Conservation (phyloP, 1,140 invertebrate genomes). For the Bombus haemorrhoidalis region DNA sequence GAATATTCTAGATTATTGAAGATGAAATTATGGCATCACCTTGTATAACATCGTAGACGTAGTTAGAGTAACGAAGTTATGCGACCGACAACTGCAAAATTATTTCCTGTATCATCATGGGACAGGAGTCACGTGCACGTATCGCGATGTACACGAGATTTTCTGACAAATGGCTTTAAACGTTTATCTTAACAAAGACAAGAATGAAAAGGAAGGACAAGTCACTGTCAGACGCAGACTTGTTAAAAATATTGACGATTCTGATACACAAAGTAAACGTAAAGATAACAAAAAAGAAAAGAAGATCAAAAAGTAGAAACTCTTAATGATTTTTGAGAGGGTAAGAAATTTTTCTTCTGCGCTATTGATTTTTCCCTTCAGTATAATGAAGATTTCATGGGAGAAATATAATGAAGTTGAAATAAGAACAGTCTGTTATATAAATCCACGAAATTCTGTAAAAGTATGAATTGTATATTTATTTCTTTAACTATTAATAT, state of each 20-base stretch:
- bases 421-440: not conserved
- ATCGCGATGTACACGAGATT: not conserved
- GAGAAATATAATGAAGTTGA: not conserved
- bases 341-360: not conserved
- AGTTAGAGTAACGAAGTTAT: constrained; percentile 31
- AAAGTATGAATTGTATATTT: too few relatives aligned
- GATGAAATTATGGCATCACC: not conserved
- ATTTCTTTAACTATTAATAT: not conserved
- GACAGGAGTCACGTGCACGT: not conserved
- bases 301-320: not conserved
- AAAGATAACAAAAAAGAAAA: not conserved
- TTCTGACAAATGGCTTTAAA: not conserved
- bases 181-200: not conserved
- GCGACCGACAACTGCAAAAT: constrained; percentile 22
- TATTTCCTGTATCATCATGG: constrained; percentile 15
- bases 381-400: not conserved
- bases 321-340: not conserved
- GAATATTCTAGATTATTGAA: not conserved
- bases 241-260: not conserved
- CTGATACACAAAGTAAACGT: not conserved
- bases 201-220: not conserved
- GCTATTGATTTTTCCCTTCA: not conserved
- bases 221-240: not conserved
- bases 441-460: too few relatives aligned
- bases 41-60: constrained; percentile 1